Evolutionary conservation across 2,888 invertebrate genomes (phyloP), one percentile per base, ranked within the genome.

Genomic region (Keiferia lycopersicella): DNA sequence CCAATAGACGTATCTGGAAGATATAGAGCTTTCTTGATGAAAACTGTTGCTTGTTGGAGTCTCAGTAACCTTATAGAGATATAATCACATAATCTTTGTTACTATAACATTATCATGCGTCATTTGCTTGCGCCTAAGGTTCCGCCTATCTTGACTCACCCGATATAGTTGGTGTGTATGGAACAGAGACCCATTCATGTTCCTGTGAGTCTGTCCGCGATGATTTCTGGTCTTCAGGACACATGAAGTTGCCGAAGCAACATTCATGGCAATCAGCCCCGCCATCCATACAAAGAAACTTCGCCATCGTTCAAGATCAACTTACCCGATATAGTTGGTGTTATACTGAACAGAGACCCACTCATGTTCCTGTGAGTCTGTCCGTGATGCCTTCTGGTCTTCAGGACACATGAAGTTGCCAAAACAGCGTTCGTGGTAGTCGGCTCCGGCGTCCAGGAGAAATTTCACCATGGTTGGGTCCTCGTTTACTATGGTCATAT

Each of bases 351-450:
- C 94, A 71, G 96, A 96, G 48, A 98, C 97, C 94, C 96, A 97
- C 86, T 99, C 99, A 77, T 98, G 97, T 67, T 98, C 98, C 12
- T 96, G 86, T 0, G 95, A 96, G 84, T 99, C 98, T 2, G 93
- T 93, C 4, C 98, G 93, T 0, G 97, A 96, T 0, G 95, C 95
- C 83, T 99, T 99, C 86, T 99, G 99, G 84, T 99, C 99, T 81
- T 99, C 99, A 0, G 99, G 98, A 67, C 97, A 97, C 96, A 99
- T 99, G 82, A 99, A 99, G 80, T 97, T 96, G 0, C 99, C 99
- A 74, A 94, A 95, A 80, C 98, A 98, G n/a, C 98, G 93, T 82
- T 98, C 97, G 79, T 98, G 96, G 67, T 97, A 96, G 84, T 99
- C 95, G 0, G 97, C 98, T 0, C 97, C 97, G 22, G 97, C 95